Percentiles rank a stretch among this genome's conserved stretches.
phyloP scores from a whole-genome alignment of 2,113 vertebrate genomes.

The Erpornis zantholeuca region DNA sequence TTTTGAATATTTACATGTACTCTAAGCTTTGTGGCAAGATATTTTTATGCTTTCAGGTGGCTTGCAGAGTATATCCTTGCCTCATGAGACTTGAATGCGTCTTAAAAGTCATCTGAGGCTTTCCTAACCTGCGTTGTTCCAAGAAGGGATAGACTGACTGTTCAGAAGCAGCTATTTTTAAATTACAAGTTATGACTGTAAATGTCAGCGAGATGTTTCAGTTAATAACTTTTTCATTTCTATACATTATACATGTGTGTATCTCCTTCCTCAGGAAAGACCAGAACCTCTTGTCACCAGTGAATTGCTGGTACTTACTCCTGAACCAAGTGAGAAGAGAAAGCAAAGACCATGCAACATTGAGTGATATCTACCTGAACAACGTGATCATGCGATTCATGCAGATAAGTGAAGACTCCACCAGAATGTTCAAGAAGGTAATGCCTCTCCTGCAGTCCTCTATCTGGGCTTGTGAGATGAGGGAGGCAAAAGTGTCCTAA shows the following conservation, averaged over 20 bases:
- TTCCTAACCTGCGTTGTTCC: neutral
- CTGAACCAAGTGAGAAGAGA: constrained; percentile 97
- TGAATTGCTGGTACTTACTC: constrained; percentile 99
- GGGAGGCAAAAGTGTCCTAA: neutral
- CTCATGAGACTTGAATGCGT: neutral
- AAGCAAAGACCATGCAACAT: constrained; percentile 94
- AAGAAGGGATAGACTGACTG: neutral
- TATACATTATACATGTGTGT: neutral
- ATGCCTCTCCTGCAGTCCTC: neutral
- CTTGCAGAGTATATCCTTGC: neutral
- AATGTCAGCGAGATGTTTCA: neutral
- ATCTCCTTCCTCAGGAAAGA: constrained; percentile 83
- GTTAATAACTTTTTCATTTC: neutral
- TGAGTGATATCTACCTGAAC: constrained; percentile 98
- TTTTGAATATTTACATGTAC: neutral
- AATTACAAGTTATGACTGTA: neutral
- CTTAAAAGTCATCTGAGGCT: neutral
- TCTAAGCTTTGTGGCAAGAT: neutral
- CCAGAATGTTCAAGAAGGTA: constrained; percentile 98
- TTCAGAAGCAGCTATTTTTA: neutral
- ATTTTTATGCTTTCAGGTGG: neutral
- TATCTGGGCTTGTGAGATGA: neutral
- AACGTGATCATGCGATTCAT: constrained; percentile 99
- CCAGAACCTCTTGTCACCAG: constrained; percentile 95
- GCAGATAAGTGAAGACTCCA: constrained; percentile 99